Evolutionary conservation across 1,140 invertebrate species (phyloP).

Genomic region (Micrasema minimum): DNA sequence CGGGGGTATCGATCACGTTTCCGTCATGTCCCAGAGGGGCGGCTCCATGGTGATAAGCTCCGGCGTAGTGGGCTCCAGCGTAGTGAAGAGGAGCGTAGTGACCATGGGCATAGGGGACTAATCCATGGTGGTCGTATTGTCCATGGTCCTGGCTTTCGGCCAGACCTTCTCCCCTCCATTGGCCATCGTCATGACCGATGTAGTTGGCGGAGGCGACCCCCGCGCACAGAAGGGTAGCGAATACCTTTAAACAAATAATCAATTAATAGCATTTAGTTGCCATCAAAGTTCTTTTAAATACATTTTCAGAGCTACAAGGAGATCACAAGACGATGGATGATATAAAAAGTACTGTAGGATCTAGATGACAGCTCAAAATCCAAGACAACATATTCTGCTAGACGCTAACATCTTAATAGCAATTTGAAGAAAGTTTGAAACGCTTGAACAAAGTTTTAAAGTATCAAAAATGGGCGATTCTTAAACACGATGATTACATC

Average conservation of each 20-base stretch:
- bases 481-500: no score
- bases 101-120: not conserved
- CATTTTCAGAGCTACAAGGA: no score
- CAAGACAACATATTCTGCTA: no score
- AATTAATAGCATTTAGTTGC: no score
- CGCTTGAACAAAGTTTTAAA: no score
- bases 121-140: not conserved
- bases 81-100: constrained; percentile 7
- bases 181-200: constrained; percentile 30
- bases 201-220: constrained; percentile 41
- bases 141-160: constrained; percentile 29
- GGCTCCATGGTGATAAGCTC: constrained; percentile 53
- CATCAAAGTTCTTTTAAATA: no score
- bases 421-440: no score
- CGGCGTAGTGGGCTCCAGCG: constrained; percentile 35
- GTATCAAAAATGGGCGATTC: no score
- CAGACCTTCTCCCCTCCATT: constrained; percentile 32
- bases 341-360: no score
- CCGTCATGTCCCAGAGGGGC: constrained; percentile 35
- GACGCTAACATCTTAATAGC: no score
- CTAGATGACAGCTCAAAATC: no score
- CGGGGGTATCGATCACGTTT: constrained; percentile 59
- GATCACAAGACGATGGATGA: no score
- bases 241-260: constrained; percentile 37
- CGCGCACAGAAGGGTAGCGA: constrained; percentile 44